Evolutionary conservation across 1,140 invertebrate genomes (phyloP), one percentile per base, ranked within the genome.

Genomic region (Drosophila nannoptera): DNA sequence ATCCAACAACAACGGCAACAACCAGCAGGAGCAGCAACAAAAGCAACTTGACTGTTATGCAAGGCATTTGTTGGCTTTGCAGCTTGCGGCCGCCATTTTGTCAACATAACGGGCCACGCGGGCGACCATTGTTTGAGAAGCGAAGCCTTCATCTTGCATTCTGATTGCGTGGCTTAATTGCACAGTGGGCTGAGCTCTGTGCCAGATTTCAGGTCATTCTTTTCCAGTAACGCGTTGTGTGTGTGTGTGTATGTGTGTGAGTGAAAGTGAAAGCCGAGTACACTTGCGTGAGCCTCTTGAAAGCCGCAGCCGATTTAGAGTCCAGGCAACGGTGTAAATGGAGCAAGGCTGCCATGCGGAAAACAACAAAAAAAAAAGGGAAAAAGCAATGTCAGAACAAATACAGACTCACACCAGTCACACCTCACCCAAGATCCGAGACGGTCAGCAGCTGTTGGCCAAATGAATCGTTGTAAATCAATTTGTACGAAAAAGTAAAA

Each of bases 111-210:
- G 75, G 64, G 22, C 22, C 22, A 22, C 52, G n/a, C 9, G n/a
- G 50, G 35, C 31, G 33, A 7, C 42, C 35, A 80, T 84, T 83
- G 81, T 83, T 80, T 76, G 76, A 64, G 45, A 43, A 73, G 69
- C 59, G 33, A 33, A 75, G 80, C 81, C 80, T 86, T 80, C 81
- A 84, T 84, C 81, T 84, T 84, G 80, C 81, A 84, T 84, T 84
- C 81, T 84, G 80, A 84, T 84, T 84, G 80, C 81, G 81, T 46
- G 81, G 81, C 81, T 86, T 86, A 84, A 84, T 84, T 84, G 80
- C 80, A 80, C 48, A 69, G 65, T 63, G 52, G 71, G 48, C 14
- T 46, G n/a, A 59, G 52, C 33, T 35, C 46, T 82, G 70, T 54
- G 61, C 58, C 76, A 83, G 76, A 78, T 75, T 82, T 78, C 52